These are phyloP conservation scores for Lepidochitona cinerea DNA, from an alignment of 2,888 invertebrate genomes.

Conservation along the genomic window DNA sequence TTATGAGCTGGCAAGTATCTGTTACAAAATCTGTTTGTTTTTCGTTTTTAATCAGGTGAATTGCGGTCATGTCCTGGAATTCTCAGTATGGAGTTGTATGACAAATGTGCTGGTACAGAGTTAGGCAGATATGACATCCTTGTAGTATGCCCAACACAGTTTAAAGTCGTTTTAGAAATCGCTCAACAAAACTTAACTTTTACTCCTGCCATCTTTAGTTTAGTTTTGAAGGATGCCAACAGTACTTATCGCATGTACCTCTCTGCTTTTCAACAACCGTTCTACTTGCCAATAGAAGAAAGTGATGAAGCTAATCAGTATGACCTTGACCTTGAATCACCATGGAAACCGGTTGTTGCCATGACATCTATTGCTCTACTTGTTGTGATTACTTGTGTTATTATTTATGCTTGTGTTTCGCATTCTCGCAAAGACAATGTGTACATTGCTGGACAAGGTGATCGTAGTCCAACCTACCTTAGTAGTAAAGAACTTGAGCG, in stretches of 20 bases:
- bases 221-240: slow-evolving; percentile 50
- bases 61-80: slow-evolving; percentile 60
- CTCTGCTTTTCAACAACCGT: slow-evolving; percentile 49
- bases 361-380: slow-evolving; percentile 35
- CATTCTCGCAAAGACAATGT: slow-evolving; percentile 9
- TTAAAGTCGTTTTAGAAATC: slow-evolving; percentile 54
- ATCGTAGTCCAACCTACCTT: slow-evolving; percentile 13
- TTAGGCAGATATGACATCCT: slow-evolving; percentile 59
- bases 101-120: slow-evolving; percentile 43
- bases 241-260: slow-evolving; percentile 49
- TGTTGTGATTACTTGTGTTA: slow-evolving; percentile 19
- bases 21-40: neutral
- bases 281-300: slow-evolving; percentile 28
- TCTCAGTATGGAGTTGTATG: slow-evolving; percentile 55
- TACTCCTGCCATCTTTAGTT: slow-evolving; percentile 51
- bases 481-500: slow-evolving; percentile 8
- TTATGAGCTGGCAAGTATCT: no score
- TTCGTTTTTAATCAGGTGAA: slow-evolving; percentile 35
- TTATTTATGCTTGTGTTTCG: slow-evolving; percentile 11
- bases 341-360: slow-evolving; percentile 47
- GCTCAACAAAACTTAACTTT: slow-evolving; percentile 31
- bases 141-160: slow-evolving; percentile 57
- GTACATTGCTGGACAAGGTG: slow-evolving; percentile 12
- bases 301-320: neutral
- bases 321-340: slow-evolving; percentile 20